Base-by-base conservation (phyloP, 2,797 vertebrate genomes). In the Eupleurogrammus muticus region DNA sequence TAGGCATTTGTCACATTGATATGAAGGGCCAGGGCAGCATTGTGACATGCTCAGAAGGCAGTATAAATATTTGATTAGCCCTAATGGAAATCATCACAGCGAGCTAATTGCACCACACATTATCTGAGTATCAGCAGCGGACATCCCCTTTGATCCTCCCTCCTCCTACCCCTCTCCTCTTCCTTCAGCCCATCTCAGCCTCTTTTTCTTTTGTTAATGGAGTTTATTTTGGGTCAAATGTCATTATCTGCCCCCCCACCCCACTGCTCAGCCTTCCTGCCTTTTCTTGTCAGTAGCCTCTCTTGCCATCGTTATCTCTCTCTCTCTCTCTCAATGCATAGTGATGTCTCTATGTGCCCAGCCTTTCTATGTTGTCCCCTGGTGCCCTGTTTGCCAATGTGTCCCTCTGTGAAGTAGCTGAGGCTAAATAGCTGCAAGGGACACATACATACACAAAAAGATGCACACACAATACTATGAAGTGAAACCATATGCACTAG, bases 61-160 rank as follows among this genome's bases (percentile, higher is more conserved):
- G 93, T 90, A 98, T 99, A 99, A 99, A 99, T 99, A 99, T 99
- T 99, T 99, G 95, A 99, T 99, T 95, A 98, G 95, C 93, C 92
- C 90, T 99, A 99, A 99, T 99, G 97, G 96, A 96, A 99, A 97
- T 99, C 96, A 95, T 97, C 97, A 96, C 95, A 94, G 95, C 89
- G 92, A 89, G 91, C 96, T 99, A 98, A 99, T 99, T 98, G 97
- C 94, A 92, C 94, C 94, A 95, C 97, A 96, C 73, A 94, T 97
- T 97, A 97, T 96, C 96, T 96, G 95, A 90, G 77, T 96, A 95
- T 94, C 94, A 94, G 91, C 91, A 87, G 89, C 79, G 70, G 93
- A 94, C 91, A 60, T 86, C 93, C 94, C 94, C 95, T 94, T 95
- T 94, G 94, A 93, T 93, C 91, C 86, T 60, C 76, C 85, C 75